Evolutionary conservation across 2,113 vertebrate genomes (phyloP).

Genomic region (Penelope pileata): DNA sequence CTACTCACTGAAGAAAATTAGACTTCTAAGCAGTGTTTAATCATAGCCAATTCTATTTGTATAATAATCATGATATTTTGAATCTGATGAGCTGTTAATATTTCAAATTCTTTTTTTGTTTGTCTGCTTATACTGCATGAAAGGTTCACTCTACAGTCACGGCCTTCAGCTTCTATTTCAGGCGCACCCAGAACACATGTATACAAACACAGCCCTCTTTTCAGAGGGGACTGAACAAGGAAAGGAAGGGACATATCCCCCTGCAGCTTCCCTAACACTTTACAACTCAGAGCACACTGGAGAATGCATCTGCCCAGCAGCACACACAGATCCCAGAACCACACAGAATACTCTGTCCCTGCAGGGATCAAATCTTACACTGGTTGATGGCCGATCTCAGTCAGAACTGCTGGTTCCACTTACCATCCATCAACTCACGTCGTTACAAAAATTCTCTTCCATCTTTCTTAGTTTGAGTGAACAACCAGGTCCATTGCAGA

Average conservation of each 20-base stretch:
- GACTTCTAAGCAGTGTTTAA: not conserved
- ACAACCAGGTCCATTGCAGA: not conserved
- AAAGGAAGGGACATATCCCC: not conserved
- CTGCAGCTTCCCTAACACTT: not conserved
- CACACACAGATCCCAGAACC: accelerated
- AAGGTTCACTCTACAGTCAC: not conserved
- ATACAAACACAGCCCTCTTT: not conserved
- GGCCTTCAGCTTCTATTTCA: not conserved
- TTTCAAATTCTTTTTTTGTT: not conserved
- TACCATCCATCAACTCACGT: not conserved
- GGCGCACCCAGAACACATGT: not conserved
- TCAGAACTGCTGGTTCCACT: not conserved
- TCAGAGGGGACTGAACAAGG: no score
- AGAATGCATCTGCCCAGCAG: not conserved
- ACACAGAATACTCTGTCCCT: not conserved
- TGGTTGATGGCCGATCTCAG: not conserved
- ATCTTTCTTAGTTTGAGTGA: not conserved
- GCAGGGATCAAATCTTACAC: accelerated
- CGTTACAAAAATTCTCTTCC: not conserved
- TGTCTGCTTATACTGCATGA: not conserved
- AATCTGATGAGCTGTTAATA: not conserved
- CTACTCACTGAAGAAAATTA: not conserved
- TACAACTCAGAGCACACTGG: not conserved
- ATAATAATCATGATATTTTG: not conserved
- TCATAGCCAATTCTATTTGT: not conserved